Percentiles rank a stretch among this genome's conserved stretches.
Conservation (phyloP, 2,113 vertebrate species). For the Uropsilus gracilis region DNA sequence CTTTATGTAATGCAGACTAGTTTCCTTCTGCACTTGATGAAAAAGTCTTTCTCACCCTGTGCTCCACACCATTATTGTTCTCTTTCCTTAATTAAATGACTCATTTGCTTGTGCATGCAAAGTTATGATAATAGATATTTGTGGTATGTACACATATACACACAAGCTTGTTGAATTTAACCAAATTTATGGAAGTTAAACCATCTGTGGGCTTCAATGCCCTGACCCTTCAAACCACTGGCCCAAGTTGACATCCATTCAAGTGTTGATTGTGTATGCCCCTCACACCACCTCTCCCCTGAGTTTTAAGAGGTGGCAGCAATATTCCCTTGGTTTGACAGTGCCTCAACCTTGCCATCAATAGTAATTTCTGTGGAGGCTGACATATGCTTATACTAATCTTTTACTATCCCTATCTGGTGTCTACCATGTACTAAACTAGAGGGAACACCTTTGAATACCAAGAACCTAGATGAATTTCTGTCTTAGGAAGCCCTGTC, state of each 20-base stretch:
- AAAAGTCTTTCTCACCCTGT: neutral
- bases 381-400: neutral
- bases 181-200: neutral
- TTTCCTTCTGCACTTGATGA: neutral
- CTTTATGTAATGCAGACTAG: neutral
- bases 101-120: neutral
- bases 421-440: neutral
- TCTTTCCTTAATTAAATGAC: neutral
- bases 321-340: neutral
- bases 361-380: neutral
- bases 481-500: neutral
- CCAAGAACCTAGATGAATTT: neutral
- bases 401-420: neutral
- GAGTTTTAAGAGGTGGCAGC: neutral
- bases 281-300: neutral
- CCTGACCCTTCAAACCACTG: neutral
- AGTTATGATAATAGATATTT: neutral
- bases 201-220: neutral
- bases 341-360: neutral
- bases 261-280: neutral
- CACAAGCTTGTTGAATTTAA: neutral
- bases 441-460: neutral
- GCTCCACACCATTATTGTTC: neutral
- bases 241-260: neutral
- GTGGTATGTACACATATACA: neutral